Conservation (phyloP, 2,888 invertebrate species). For the Plagodis pulveraria region DNA sequence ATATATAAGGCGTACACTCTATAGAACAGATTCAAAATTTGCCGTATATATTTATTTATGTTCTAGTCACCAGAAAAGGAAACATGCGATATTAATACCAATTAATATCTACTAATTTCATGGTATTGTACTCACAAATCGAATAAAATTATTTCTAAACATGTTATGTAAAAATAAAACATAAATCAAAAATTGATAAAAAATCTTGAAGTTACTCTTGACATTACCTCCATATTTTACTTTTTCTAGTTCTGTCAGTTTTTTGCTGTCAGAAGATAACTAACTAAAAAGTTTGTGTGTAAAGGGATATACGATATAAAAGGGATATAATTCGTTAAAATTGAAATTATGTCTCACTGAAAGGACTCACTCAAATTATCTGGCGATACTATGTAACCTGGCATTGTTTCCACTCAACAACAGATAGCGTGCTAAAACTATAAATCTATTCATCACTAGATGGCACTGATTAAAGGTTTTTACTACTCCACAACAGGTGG, state of each 20-base stretch:
- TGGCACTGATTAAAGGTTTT: neutral
- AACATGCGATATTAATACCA: too few species aligned
- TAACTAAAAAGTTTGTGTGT: too few species aligned
- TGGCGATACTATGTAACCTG: too few species aligned
- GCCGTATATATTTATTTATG: too few species aligned
- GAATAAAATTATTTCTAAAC: constrained; percentile 54
- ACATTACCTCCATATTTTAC: neutral
- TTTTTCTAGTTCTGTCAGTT: neutral
- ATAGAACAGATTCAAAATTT: too few species aligned
- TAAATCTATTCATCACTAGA: neutral
- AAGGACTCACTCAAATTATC: too few species aligned
- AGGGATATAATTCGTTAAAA: too few species aligned
- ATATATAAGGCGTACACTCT: too few species aligned
- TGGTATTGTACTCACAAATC: constrained; percentile 50
- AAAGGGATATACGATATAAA: too few species aligned
- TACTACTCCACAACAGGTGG: constrained; percentile 44
- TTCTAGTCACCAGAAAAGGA: too few species aligned
- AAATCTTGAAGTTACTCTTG: neutral
- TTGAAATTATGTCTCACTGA: too few species aligned
- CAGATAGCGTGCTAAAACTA: neutral
- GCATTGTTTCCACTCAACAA: neutral
- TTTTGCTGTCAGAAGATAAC: neutral
- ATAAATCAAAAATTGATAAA: neutral
- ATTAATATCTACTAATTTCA: neutral
- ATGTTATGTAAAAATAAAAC: constrained; percentile 40